Conservation (phyloP, 2,888 invertebrate species). For the Toxonevra muliebris region DNA sequence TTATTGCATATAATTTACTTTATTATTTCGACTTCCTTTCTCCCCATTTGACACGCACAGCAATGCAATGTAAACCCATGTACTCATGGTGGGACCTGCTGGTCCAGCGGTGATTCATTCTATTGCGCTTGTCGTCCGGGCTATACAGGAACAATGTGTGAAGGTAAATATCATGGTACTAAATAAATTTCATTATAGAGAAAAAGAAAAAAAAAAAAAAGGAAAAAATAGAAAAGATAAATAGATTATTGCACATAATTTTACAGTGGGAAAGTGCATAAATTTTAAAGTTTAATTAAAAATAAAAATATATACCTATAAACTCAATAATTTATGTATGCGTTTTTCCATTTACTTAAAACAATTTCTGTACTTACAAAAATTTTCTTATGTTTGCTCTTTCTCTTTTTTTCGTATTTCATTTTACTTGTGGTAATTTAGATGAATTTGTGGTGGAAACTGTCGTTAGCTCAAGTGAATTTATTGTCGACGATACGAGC, state of each 20-base stretch:
- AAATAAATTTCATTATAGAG: no score
- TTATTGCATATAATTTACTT: not conserved
- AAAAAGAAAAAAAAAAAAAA: no score
- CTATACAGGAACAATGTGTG: conserved; percentile 81
- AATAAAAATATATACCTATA: not conserved
- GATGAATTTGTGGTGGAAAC: conserved; percentile 78
- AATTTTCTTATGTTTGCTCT: not conserved
- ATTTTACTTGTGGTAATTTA: conserved; percentile 57
- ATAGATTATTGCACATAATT: no score
- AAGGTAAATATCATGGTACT: conserved; percentile 67
- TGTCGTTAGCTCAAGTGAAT: conserved; percentile 68
- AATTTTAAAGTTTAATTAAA: no score
- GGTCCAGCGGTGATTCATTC: conserved; percentile 79
- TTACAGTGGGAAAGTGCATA: no score
- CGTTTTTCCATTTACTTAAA: not conserved
- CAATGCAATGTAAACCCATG: conserved; percentile 79
- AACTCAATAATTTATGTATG: not conserved
- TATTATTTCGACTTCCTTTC: conserved; percentile 8
- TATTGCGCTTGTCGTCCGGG: conserved; percentile 84
- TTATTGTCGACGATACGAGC: conserved; percentile 65
- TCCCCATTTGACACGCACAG: conserved; percentile 59
- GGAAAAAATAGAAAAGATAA: no score
- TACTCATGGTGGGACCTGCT: conserved; percentile 80
- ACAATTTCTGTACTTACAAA: no score
- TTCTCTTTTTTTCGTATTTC: not conserved